phyloP scores from a whole-genome alignment of 2,797 vertebrate species.

The Hafferia zeledoni region DNA sequence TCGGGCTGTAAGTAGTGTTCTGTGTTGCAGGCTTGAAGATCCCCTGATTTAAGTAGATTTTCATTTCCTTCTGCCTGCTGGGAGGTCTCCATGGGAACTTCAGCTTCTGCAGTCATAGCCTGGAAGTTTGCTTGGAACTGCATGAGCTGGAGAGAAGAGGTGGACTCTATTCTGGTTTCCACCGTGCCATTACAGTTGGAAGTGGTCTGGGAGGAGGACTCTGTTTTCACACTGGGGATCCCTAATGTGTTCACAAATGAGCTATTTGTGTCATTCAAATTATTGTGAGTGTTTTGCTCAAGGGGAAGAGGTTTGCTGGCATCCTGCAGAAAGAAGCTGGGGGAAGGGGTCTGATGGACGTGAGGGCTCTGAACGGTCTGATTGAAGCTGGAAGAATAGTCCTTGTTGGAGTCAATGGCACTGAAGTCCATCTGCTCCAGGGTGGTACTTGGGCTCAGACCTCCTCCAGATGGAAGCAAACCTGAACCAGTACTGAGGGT shows the following conservation, averaged over 20 bases:
- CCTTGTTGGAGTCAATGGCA: constrained; percentile 97
- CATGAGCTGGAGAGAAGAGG: constrained; percentile 90
- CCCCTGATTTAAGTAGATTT: constrained; percentile 89
- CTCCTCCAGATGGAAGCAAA: constrained; percentile 93
- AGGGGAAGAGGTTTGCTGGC: constrained; percentile 82
- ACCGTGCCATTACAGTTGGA: constrained; percentile 90
- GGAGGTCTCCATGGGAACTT: constrained; percentile 91
- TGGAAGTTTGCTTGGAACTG: constrained; percentile 95
- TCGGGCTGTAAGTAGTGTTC: constrained; percentile 93
- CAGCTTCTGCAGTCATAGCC: constrained; percentile 87
- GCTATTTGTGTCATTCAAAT: constrained; percentile 78
- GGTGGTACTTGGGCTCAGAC: constrained; percentile 97
- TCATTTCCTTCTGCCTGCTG: constrained; percentile 83
- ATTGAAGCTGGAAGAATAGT: constrained; percentile 89
- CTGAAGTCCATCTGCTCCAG: constrained; percentile 99
- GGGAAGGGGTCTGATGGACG: constrained; percentile 92
- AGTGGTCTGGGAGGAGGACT: constrained; percentile 86
- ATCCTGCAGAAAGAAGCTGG: constrained; percentile 98
- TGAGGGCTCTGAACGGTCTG: constrained; percentile 93
- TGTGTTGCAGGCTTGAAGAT: constrained; percentile 89
- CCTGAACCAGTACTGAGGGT: constrained; percentile 86
- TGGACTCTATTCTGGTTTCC: constrained; percentile 85
- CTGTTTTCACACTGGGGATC: constrained; percentile 87
- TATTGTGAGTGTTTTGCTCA: constrained; percentile 80
- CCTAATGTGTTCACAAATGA: constrained; percentile 74